Conservation (phyloP, 2,113 vertebrate genomes). For the Syrrhaptes paradoxus region DNA sequence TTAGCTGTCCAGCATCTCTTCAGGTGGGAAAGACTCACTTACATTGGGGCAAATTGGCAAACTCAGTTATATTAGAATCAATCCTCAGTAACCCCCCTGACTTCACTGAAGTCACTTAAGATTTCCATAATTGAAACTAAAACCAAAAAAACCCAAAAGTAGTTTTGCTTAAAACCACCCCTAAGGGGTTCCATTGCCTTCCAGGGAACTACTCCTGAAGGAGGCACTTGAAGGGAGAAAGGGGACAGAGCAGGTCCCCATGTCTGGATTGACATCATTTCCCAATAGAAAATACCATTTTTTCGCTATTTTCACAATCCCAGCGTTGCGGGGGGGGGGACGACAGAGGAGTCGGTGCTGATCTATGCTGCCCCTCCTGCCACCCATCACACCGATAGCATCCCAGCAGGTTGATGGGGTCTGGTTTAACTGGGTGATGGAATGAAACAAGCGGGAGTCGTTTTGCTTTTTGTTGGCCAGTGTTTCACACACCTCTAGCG, state of each 20-base stretch:
- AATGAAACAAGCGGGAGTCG: slow-evolving; percentile 11
- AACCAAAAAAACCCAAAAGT: not conserved
- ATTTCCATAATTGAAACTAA: not conserved
- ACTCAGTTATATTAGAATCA: not conserved
- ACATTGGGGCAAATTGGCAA: not conserved
- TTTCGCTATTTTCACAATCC: not conserved
- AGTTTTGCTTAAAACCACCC: not conserved
- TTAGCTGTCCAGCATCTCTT: not conserved
- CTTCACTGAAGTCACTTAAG: not conserved
- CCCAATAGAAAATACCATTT: not conserved
- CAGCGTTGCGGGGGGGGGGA: too few relatives aligned
- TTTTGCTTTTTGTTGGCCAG: slow-evolving; percentile 50
- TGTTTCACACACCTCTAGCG: slow-evolving; percentile 60
- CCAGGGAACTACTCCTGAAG: not conserved
- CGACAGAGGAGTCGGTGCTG: not conserved
- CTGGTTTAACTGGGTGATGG: slow-evolving; percentile 4
- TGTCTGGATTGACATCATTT: not conserved
- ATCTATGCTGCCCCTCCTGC: not conserved
- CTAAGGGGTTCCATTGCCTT: not conserved
- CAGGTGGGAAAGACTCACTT: not conserved
- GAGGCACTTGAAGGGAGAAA: not conserved
- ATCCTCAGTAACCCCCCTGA: not conserved
- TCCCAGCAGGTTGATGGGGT: not conserved
- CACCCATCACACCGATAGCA: not conserved
- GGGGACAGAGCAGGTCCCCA: not conserved